A percentile compares a stretch with the other conserved stretches of the same genome.
Evolutionary conservation across 2,113 vertebrate species (phyloP).

Genomic region (Glaucomys volans): DNA sequence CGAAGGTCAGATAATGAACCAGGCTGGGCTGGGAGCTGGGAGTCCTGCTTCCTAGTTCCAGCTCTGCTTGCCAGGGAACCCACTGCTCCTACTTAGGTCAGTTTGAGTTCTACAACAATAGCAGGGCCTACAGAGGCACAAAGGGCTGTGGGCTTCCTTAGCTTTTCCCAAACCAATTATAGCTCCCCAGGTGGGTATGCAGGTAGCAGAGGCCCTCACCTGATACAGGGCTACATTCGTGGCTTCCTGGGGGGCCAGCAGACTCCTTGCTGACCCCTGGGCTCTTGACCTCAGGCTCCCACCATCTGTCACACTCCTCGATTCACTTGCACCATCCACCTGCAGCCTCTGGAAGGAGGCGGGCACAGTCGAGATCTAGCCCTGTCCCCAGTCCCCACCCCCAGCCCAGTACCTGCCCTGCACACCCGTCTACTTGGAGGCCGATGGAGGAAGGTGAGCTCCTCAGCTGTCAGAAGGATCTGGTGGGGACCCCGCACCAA

Average conservation of each 20-base stretch:
- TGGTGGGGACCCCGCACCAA: constrained; percentile 90
- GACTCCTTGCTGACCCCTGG: constrained; percentile 89
- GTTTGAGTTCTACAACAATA: neutral
- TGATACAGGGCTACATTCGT: constrained; percentile 92
- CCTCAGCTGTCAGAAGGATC: constrained; percentile 91
- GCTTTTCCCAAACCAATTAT: neutral
- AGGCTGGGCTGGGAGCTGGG: neutral
- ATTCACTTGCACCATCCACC: constrained; percentile 89
- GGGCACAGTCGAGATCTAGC: neutral
- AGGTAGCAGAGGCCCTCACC: constrained; percentile 81
- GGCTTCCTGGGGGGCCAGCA: constrained; percentile 87
- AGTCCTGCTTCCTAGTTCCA: neutral
- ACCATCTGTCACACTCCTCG: constrained; percentile 86
- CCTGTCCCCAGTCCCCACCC: neutral
- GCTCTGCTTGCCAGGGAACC: neutral
- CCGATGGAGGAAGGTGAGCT: constrained; percentile 92
- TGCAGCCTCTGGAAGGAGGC: constrained; percentile 88
- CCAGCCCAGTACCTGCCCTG: neutral
- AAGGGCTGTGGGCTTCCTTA: neutral
- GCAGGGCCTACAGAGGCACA: neutral
- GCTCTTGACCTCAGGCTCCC: constrained; percentile 87
- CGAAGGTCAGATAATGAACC: neutral
- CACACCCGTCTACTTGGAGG: constrained; percentile 89
- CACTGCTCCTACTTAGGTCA: neutral
- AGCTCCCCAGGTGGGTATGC: neutral